These are phyloP conservation scores for Phthorimaea operculella DNA, from an alignment of 1,140 invertebrate species.

Conservation along the genomic window DNA sequence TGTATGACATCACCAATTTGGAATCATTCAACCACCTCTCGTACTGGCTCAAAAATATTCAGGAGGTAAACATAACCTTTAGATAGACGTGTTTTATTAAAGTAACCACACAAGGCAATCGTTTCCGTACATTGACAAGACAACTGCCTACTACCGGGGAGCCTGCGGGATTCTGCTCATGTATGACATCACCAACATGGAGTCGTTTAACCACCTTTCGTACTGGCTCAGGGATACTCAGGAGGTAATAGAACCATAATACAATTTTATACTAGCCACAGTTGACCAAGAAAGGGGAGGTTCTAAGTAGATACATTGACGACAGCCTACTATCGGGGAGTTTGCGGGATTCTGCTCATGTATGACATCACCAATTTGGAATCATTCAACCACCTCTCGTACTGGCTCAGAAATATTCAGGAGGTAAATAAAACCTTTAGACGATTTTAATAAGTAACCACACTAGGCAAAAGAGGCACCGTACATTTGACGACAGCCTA, in stretches of 20 bases:
- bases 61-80: constrained; percentile 78
- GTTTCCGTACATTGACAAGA: no score
- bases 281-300: constrained; percentile 78
- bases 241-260: constrained; percentile 77
- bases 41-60: constrained; percentile 88
- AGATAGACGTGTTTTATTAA: no score
- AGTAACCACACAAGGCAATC: no score
- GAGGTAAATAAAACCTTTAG: constrained; percentile 75
- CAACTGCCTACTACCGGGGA: no score
- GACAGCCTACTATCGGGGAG: constrained; percentile 87
- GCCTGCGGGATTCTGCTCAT: no score
- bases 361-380: constrained; percentile 89
- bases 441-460: no score
- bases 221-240: constrained; percentile 90
- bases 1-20: constrained; percentile 86
- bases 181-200: constrained; percentile 87
- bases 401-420: constrained; percentile 89
- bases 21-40: constrained; percentile 88
- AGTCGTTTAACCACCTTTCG: constrained; percentile 87
- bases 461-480: no score
- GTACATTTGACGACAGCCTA: no score
- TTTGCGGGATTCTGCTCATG: constrained; percentile 88
- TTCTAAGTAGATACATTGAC: constrained; percentile 87
- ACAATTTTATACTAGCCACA: no score
- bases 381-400: constrained; percentile 87